phyloP scores from a whole-genome alignment of 2,888 invertebrate species.

The Ypsolopha sequella region DNA sequence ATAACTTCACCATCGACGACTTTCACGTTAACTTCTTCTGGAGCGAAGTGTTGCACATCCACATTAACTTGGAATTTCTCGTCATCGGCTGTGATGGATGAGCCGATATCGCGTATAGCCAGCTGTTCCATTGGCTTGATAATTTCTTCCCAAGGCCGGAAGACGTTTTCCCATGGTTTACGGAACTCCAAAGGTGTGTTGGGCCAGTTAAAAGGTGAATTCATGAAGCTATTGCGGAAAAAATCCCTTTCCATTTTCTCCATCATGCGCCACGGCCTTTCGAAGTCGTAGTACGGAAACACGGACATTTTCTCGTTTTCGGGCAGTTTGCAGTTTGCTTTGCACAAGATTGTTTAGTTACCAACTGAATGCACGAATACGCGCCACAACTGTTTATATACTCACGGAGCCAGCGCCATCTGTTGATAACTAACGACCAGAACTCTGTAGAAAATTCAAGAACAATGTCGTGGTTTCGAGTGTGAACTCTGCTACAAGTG shows the following conservation, averaged over 20 bases:
- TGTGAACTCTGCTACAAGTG: background rate
- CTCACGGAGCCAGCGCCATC: conserved; percentile 23
- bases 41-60: conserved; percentile 83
- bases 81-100: conserved; percentile 54
- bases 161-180: conserved; percentile 24
- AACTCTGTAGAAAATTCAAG: conserved; percentile 22
- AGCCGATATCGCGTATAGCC: conserved; percentile 45
- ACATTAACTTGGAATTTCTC: conserved; percentile 76
- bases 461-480: conserved; percentile 9
- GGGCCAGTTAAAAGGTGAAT: conserved; percentile 18
- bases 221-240: conserved; percentile 24
- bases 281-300: conserved; percentile 34
- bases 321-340: conserved; percentile 5
- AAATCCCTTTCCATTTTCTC: conserved; percentile 34
- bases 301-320: conserved; percentile 39
- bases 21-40: conserved; percentile 82
- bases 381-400: conserved; percentile 22
- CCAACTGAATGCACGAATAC: conserved; percentile 9
- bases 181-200: conserved; percentile 16
- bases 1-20: conserved; percentile 76
- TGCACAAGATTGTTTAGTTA: conserved; percentile 8
- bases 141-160: conserved; percentile 25
- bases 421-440: conserved; percentile 11
- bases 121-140: conserved; percentile 43
- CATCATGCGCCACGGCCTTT: conserved; percentile 40